Percentiles rank a stretch among this genome's conserved stretches.
phyloP scores from a whole-genome alignment of 2,113 vertebrate species.

The Psilopsiagon aymara region DNA sequence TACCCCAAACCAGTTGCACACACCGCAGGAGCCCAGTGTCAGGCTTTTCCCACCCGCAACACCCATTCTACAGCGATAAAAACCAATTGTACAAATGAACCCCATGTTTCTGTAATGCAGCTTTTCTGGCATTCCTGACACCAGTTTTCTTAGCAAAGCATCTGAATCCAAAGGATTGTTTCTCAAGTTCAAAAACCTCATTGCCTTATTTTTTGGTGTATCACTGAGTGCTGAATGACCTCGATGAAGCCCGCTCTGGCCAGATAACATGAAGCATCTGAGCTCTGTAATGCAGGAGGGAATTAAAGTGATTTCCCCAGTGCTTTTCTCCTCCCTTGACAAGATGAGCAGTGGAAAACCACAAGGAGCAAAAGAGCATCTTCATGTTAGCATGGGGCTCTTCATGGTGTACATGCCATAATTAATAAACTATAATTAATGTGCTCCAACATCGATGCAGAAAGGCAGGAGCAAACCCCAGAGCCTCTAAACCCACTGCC shows the following conservation, averaged over 20 bases:
- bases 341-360: background rate
- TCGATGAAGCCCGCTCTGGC: background rate
- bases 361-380: conserved; percentile 14
- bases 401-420: rapidly evolving
- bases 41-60: background rate
- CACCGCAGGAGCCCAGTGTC: rapidly evolving
- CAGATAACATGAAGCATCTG: background rate
- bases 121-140: background rate
- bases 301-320: background rate
- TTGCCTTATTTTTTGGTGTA: background rate
- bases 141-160: background rate
- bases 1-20: background rate
- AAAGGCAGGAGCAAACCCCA: background rate
- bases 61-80: background rate
- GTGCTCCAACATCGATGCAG: rapidly evolving
- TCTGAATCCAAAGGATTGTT: background rate
- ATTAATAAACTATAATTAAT: background rate
- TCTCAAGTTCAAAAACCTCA: background rate
- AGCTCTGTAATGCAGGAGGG: background rate
- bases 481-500: background rate
- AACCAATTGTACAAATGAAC: background rate
- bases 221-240: background rate
- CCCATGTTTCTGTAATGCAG: rapidly evolving
- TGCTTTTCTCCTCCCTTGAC: conserved; percentile 52
- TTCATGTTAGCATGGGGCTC: background rate